These are phyloP conservation scores for Neuroscelio doddi DNA, from an alignment of 2,888 invertebrate species.

Conservation along the genomic window DNA sequence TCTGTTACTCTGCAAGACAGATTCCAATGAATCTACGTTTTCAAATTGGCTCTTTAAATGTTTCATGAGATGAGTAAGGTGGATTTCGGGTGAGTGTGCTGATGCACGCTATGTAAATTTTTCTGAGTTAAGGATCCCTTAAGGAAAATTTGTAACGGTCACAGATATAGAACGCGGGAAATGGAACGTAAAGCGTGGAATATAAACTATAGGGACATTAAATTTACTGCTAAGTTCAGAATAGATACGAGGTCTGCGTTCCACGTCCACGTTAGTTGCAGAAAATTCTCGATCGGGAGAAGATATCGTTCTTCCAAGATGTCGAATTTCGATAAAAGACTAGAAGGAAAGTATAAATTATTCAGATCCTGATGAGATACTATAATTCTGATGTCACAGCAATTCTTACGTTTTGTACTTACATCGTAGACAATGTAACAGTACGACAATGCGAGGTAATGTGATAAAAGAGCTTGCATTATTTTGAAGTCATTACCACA, in stretches of 20 bases:
- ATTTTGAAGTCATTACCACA: too few species aligned
- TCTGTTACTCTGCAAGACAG: background rate
- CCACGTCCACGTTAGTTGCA: slow-evolving; percentile 26
- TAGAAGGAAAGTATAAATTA: slow-evolving; percentile 18
- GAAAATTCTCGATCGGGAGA: slow-evolving; percentile 17
- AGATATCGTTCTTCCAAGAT: slow-evolving; percentile 16
- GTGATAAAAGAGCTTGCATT: too few species aligned
- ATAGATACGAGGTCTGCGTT: slow-evolving; percentile 33
- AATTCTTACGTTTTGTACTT: slow-evolving; percentile 2
- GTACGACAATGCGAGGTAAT: too few species aligned
- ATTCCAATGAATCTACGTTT: too few species aligned
- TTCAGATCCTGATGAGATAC: slow-evolving; percentile 11
- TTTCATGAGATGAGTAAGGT: too few species aligned
- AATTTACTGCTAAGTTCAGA: slow-evolving; percentile 39
- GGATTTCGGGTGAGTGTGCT: too few species aligned
- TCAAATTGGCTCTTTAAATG: too few species aligned
- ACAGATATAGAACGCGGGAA: slow-evolving; percentile 29
- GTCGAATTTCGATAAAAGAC: slow-evolving; percentile 21
- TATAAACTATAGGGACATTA: slow-evolving; percentile 38
- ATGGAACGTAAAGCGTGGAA: slow-evolving; percentile 33
- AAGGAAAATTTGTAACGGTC: slow-evolving; percentile 40
- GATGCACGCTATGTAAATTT: slow-evolving; percentile 30
- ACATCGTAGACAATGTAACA: too few species aligned
- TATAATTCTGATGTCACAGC: background rate
- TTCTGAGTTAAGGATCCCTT: slow-evolving; percentile 25